These are phyloP conservation scores for Selenia dentaria DNA, from an alignment of 2,888 invertebrate species.

Conservation along the genomic window DNA sequence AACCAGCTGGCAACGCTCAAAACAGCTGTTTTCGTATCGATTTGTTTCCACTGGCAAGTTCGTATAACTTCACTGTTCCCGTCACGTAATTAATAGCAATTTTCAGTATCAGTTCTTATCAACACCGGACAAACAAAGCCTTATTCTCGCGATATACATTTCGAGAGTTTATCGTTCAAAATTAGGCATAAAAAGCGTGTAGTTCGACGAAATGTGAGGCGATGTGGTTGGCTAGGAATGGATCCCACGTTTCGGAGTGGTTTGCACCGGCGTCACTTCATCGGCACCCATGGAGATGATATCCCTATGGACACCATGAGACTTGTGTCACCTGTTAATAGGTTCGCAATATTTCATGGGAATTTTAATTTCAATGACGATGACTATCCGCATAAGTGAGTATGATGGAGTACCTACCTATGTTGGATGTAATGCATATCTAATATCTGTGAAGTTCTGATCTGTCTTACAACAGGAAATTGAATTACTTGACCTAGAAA, in stretches of 20 bases:
- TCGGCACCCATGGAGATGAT: conserved; percentile 62
- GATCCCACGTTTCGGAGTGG: conserved; percentile 36
- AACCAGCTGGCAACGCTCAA: conserved; percentile 28
- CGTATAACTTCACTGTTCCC: conserved; percentile 52
- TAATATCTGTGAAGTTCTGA: not conserved
- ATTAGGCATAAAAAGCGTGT: conserved; percentile 17
- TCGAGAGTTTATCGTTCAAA: conserved; percentile 11
- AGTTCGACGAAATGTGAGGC: conserved; percentile 7
- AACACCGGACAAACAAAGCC: conserved; percentile 27
- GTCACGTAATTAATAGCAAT: conserved; percentile 32
- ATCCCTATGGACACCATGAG: conserved; percentile 66
- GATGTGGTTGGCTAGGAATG: conserved; percentile 14
- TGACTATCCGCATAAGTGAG: conserved; percentile 67
- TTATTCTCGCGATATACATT: not conserved
- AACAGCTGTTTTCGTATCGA: conserved; percentile 71
- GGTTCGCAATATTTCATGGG: conserved; percentile 67
- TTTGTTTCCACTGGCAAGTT: conserved; percentile 63
- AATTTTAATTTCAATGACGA: conserved; percentile 57
- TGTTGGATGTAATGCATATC: not conserved
- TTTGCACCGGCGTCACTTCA: conserved; percentile 65
- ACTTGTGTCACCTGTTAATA: conserved; percentile 64
- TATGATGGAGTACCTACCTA: conserved; percentile 23
- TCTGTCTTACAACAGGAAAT: not conserved
- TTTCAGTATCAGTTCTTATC: conserved; percentile 25
- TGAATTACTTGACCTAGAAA: not conserved